These are phyloP conservation scores for Pedionomus torquatus DNA, from an alignment of 2,113 vertebrate genomes.

Conservation along the genomic window DNA sequence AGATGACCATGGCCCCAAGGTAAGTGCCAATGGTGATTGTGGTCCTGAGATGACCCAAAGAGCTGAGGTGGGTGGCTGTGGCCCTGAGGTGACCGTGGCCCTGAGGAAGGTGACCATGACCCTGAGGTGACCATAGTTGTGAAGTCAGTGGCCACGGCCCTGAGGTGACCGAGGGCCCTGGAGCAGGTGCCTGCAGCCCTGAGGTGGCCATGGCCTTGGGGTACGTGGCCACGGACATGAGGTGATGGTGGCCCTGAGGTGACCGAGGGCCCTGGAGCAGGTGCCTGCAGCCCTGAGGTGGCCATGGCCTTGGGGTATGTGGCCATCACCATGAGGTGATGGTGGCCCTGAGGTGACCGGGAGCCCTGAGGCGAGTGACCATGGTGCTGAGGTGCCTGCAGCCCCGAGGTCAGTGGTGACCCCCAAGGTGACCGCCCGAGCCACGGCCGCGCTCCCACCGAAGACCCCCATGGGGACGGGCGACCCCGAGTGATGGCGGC, in stretches of 20 bases:
- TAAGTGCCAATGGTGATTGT: not conserved
- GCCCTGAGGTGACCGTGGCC: no score
- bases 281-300: no score
- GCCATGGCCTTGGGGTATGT: no score
- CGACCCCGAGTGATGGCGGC: not conserved
- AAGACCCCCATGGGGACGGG: accelerated
- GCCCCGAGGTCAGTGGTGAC: not conserved
- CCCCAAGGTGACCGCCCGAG: accelerated
- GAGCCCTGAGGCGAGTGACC: not conserved
- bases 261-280: no score
- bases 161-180: no score
- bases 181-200: not conserved
- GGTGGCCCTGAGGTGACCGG: no score
- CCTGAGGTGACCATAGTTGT: not conserved
- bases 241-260: not conserved
- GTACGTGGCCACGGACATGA: not conserved
- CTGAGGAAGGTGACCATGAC: not conserved
- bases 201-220: not conserved
- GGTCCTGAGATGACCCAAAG: no score
- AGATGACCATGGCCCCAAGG: not conserved
- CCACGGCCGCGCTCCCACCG: accelerated
- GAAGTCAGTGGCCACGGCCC: not conserved
- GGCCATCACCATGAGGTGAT: no score
- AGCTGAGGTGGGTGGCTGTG: no score
- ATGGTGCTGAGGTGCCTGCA: not conserved